Evolutionary conservation across 2,113 vertebrate species (phyloP), one percentile per base, ranked within the genome.

Genomic region (Thinocorus orbignyianus): DNA sequence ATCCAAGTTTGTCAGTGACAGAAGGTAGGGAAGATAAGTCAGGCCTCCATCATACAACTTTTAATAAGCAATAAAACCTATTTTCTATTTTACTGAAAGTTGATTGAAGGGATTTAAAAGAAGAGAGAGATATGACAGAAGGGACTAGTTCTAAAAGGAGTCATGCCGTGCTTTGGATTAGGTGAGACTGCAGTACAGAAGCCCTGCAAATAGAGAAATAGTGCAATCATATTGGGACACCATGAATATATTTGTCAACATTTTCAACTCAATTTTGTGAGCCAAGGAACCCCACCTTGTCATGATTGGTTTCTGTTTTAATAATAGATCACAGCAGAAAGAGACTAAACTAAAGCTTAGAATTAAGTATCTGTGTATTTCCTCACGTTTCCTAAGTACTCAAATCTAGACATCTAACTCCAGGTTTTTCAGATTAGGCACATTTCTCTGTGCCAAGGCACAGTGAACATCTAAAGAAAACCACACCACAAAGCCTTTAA

Each of bases 21-120:
- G 95, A 96, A 97, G 91, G 95, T 54, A 94, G 66, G 58, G 44
- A 85, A 94, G 94, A 95, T 87, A 95, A 91, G 61, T 18, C 66
- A 87, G 33, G 58, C 33, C 60, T 92, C 83, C 48, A 54, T 79
- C 87, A 81, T 41, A 46, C 61, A 92, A 86, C 69, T 72, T 87
- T 48, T 69, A 89, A 77, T 88, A 90, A 88, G 69, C 61, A 92
- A 92, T 92, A 91, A 93, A 91, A 62, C 17, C 65, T 72, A 22
- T 87, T 93, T 95, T 83, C 86, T 89, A 41, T 92, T 92, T 96
- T 87, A 76, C 60, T 55, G 49, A 54, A 89, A 91, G 57, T 41
- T 95, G 84, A 71, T 65, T 76, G 94, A 94, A 71, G 61, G 77
- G 86, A 90, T 90, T 96, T 92, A 76, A 60, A 42, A 72, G 49